Percentiles rank a stretch among this genome's conserved stretches.
phyloP scores from a whole-genome alignment of 2,888 invertebrate species.

The Archips xylosteana region DNA sequence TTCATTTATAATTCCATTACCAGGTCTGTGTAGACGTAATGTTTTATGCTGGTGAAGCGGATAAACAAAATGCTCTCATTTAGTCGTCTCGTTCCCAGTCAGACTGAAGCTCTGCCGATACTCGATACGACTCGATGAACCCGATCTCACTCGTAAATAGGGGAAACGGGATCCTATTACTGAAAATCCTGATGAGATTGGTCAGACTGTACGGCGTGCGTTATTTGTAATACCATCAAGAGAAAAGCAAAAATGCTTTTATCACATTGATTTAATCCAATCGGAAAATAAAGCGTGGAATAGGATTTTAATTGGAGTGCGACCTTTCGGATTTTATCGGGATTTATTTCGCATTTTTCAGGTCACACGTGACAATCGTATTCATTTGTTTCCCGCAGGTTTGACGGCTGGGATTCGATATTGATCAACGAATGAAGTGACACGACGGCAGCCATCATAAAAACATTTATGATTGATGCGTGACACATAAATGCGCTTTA shows the following conservation, averaged over 20 bases:
- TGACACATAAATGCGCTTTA: constrained; percentile 14
- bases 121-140: constrained; percentile 66
- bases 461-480: constrained; percentile 38
- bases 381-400: constrained; percentile 32
- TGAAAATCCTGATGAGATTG: constrained; percentile 33
- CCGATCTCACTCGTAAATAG: constrained; percentile 67
- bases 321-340: constrained; percentile 14
- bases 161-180: constrained; percentile 51
- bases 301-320: constrained; percentile 14
- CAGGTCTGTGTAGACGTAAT: constrained; percentile 58
- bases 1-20: constrained; percentile 50
- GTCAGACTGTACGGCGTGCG: constrained; percentile 7
- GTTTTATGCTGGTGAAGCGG: constrained; percentile 61
- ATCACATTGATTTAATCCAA: constrained; percentile 18
- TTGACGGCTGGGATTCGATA: constrained; percentile 28
- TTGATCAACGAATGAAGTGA: constrained; percentile 36
- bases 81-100: constrained; percentile 65
- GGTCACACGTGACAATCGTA: constrained; percentile 16
- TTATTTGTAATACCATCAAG: constrained; percentile 7
- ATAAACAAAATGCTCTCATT: constrained; percentile 62
- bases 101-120: constrained; percentile 55
- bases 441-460: constrained; percentile 28
- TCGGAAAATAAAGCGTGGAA: constrained; percentile 10
- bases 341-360: constrained; percentile 22
- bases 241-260: constrained; percentile 5